Evolutionary conservation across 2,113 vertebrate genomes (phyloP), one percentile per base, ranked within the genome.

Genomic region (Dolichotis patagonum): DNA sequence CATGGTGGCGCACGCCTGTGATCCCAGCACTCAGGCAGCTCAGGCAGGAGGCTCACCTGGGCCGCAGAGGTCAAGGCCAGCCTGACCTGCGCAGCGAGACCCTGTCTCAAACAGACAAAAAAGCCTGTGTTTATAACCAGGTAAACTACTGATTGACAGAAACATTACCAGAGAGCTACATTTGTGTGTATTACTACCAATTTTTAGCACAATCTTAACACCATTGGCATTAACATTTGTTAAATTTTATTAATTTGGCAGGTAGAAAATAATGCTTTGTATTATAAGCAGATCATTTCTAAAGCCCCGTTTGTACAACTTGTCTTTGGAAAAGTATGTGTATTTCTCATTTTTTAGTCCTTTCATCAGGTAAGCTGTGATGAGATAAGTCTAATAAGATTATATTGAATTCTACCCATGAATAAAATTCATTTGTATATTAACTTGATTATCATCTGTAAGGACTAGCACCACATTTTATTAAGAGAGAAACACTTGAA

Each of bases 141-240:
- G 38, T 91, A n/a, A 75, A 12, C 30, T 73, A 7, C 41, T 84
- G 28, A 63, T 85, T 84, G 35, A 26, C 26, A 75, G 38, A 92
- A 13, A 52, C 67, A 71, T 54, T 63, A 20, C n/a, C 22, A 78
- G 35, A 83, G 80, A 71, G 52, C 67, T 65, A 1, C 65, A 28
- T 52, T 81, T 46, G 54, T 73, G 41, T 82, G 35, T 95, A 32
- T 86, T 69, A 46, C 30, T 85, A 62, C n/a, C 63, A 8, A 20
- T 86, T 94, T 91, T 88, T 81, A 82, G 78, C 28, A 88, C 24
- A 63, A 5, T 92, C 19, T 92, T 92, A 96, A 24, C 58, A 94
- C 65, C 17, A 52, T 84, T 92, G 38, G 16, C 86, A 52, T 82
- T 88, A 93, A 65, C 26, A 58, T 46, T 85, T 82, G 12, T 60